phyloP scores from a whole-genome alignment of 2,888 invertebrate genomes.

The Eledona agricola region DNA sequence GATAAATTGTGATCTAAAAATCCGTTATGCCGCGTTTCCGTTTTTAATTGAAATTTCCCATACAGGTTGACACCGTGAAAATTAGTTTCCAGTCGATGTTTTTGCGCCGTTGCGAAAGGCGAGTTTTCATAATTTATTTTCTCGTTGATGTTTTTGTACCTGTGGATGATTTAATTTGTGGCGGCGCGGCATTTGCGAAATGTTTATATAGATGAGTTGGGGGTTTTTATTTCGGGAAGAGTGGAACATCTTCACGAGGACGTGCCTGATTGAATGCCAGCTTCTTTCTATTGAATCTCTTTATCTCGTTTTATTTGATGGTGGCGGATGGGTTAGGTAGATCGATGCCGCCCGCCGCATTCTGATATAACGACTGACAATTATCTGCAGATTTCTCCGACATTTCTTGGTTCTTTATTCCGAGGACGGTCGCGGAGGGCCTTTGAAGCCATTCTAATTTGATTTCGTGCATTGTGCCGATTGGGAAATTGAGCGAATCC shows the following conservation, averaged over 20 bases:
- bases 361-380: slow-evolving; percentile 38
- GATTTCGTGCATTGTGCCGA: slow-evolving; percentile 52
- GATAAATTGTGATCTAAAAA: slow-evolving; percentile 33
- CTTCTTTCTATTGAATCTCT: slow-evolving; percentile 28
- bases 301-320: slow-evolving; percentile 27
- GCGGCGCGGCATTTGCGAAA: not conserved
- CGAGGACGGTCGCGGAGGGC: slow-evolving; percentile 19
- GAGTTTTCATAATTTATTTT: slow-evolving; percentile 23
- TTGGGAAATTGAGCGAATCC: slow-evolving; percentile 51
- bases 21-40: slow-evolving; percentile 24
- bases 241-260: slow-evolving; percentile 8
- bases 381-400: slow-evolving; percentile 38
- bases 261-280: slow-evolving; percentile 25
- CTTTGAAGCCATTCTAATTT: slow-evolving; percentile 52
- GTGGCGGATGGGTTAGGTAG: slow-evolving; percentile 30
- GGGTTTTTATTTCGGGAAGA: not conserved
- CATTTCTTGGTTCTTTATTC: slow-evolving; percentile 39
- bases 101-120: slow-evolving; percentile 18
- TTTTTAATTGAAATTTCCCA: slow-evolving; percentile 38
- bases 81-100: slow-evolving; percentile 30
- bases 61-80: slow-evolving; percentile 32
- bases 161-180: slow-evolving; percentile 9
- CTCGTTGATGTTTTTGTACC: slow-evolving; percentile 12
- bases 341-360: slow-evolving; percentile 32
- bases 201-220: slow-evolving; percentile 1